These are phyloP conservation scores for Pheosia tremula DNA, from an alignment of 2,888 invertebrate species.

Conservation along the genomic window DNA sequence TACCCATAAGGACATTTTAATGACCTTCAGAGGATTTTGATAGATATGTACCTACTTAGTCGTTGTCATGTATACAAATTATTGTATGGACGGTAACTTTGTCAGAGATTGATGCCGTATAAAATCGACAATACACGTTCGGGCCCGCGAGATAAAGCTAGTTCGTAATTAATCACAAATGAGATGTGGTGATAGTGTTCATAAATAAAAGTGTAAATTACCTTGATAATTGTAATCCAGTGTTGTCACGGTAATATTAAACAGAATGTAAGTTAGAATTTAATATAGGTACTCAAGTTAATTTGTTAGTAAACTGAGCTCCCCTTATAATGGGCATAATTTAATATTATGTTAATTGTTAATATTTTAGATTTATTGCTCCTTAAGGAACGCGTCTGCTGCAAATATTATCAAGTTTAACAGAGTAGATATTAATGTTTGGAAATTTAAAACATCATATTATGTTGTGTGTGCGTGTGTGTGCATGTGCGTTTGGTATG, in stretches of 20 bases:
- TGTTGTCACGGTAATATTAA: background rate
- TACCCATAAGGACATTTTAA: background rate
- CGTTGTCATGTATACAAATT: too few species aligned
- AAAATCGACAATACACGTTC: too few species aligned
- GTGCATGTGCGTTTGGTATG: too few species aligned
- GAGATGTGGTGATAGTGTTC: too few species aligned
- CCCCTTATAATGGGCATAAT: constrained; percentile 1
- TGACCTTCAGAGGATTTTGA: too few species aligned
- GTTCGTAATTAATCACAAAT: too few species aligned
- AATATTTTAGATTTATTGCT: constrained; percentile 5
- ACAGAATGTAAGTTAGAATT: constrained; percentile 1
- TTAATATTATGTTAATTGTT: constrained; percentile 1
- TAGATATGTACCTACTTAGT: too few species aligned
- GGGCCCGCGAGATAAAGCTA: too few species aligned
- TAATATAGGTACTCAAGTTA: constrained; percentile 2
- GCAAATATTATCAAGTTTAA: background rate
- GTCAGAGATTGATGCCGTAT: too few species aligned
- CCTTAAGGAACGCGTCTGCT: constrained; percentile 6
- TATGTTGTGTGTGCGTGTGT: too few species aligned
- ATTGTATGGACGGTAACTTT: too few species aligned
- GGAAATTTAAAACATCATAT: background rate
- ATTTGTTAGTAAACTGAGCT: constrained; percentile 4
- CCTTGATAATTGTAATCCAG: background rate
- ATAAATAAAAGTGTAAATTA: too few species aligned
- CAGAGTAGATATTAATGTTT: background rate